These are phyloP conservation scores for Sphyrna mokarran DNA, from an alignment of 2,113 vertebrate genomes.

Conservation along the genomic window DNA sequence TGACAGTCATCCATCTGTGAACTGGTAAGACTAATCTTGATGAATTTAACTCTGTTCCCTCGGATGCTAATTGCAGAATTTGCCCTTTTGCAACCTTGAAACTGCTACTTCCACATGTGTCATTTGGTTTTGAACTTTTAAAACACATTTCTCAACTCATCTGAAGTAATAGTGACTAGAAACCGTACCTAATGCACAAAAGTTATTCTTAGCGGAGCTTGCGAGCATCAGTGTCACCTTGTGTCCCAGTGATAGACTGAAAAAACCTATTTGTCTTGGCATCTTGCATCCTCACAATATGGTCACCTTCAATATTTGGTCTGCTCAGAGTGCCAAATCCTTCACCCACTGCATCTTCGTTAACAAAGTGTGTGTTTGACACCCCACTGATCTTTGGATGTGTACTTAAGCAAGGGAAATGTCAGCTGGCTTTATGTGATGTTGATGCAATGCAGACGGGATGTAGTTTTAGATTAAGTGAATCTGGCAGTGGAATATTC, in stretches of 20 bases:
- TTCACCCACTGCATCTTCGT: neutral
- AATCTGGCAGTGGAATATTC: neutral
- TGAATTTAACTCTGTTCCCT: neutral
- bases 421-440: neutral
- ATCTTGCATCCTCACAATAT: neutral
- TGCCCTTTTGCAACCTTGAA: neutral
- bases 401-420: neutral
- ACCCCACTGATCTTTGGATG: neutral
- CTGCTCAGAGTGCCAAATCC: neutral
- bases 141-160: neutral
- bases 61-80: neutral
- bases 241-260: neutral
- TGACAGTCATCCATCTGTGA: neutral
- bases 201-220: neutral
- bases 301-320: slow-evolving; percentile 13
- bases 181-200: neutral
- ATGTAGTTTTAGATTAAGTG: neutral
- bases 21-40: neutral
- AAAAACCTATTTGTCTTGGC: neutral
- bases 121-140: neutral
- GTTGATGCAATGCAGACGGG: neutral
- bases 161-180: neutral
- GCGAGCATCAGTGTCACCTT: neutral
- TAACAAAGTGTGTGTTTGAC: neutral
- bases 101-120: neutral